These are phyloP conservation scores for Kryptolebias ocellatus DNA, from an alignment of 2,797 vertebrate species.

Conservation along the genomic window DNA sequence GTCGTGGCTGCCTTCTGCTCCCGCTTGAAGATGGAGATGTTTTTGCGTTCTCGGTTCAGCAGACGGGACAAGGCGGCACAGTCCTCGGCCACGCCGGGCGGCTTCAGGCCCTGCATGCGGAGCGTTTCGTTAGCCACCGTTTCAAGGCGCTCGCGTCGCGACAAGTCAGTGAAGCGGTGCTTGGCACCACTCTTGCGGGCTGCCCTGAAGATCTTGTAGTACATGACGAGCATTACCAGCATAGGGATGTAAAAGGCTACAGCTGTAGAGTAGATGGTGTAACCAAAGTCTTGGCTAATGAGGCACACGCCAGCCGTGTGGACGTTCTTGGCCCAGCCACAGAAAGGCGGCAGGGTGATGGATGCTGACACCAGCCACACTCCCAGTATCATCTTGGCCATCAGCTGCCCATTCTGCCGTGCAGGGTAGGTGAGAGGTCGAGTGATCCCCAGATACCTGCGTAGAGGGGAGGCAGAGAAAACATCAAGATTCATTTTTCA, in stretches of 20 bases:
- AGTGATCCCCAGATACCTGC: conserved; percentile 85
- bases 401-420: conserved; percentile 84
- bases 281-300: conserved; percentile 87
- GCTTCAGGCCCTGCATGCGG: conserved; percentile 84
- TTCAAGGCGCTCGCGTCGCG: conserved; percentile 75
- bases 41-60: conserved; percentile 79
- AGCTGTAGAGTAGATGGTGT: conserved; percentile 87
- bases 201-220: conserved; percentile 87
- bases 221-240: conserved; percentile 88
- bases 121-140: conserved; percentile 78
- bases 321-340: conserved; percentile 85
- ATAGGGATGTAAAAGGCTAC: conserved; percentile 88
- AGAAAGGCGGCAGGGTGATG: conserved; percentile 86
- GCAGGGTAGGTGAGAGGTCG: conserved; percentile 86
- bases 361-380: conserved; percentile 86
- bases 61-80: conserved; percentile 81
- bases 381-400: conserved; percentile 87
- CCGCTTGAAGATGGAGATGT: conserved; percentile 87
- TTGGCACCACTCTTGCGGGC: conserved; percentile 86
- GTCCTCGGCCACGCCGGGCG: conserved; percentile 78
- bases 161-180: conserved; percentile 81
- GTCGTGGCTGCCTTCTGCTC: conserved; percentile 87
- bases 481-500: conserved; percentile 9
- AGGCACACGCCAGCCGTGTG: conserved; percentile 83
- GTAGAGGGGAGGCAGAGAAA: conserved; percentile 37